Evolutionary conservation across 2,113 vertebrate species (phyloP), one percentile per base, ranked within the genome.

Genomic region (Cardinalis cardinalis): DNA sequence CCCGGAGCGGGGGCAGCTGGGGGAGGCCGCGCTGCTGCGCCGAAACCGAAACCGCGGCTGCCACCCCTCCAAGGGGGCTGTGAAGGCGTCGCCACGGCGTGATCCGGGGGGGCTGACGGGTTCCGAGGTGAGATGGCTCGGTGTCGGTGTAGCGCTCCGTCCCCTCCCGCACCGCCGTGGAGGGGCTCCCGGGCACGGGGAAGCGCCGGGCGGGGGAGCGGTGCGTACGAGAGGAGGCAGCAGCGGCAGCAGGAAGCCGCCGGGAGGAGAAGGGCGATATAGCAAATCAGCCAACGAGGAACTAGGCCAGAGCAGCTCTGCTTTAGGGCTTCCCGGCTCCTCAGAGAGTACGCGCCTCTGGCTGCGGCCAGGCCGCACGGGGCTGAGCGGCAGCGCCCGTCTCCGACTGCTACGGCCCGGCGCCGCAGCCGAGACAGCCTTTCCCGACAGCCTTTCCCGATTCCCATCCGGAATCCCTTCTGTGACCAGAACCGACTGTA

Each of bases 381-480:
- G n/a, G 32, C 26, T 12, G 79, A 32, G 66, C 48, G 38, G 79
- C 26, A 38, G 58, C 23, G 31, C 12, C 29, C 26, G 21, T 8
- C 32, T 10, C 14, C 2, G 48, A 1, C 58, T 4, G 41, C 48
- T 14, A 0, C 18, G 17, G 40, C 53, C 11, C 18, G 7, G 23
- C 18, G 23, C 44, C n/a, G 5, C 38, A 7, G 75, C 40, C 41
- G 2, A 0, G 19, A 3, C 36, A 1, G 59, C 31, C 73, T 0
- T 4, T 3, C 14, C 12, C 9, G 19, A 3, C 36, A 1, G 59
- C 31, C 73, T 0, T 4, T 3, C 14, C 12, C 9, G 0, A 1
- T 11, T 19, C 19, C 53, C n/a, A 0, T 7, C 4, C 4, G 3
- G n/a, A 64, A 18, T 0, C 17, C 0, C 5, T 7, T 19, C 2